These are phyloP conservation scores for Crotalus horridus DNA, from an alignment of 2,113 vertebrate genomes.

Conservation along the genomic window DNA sequence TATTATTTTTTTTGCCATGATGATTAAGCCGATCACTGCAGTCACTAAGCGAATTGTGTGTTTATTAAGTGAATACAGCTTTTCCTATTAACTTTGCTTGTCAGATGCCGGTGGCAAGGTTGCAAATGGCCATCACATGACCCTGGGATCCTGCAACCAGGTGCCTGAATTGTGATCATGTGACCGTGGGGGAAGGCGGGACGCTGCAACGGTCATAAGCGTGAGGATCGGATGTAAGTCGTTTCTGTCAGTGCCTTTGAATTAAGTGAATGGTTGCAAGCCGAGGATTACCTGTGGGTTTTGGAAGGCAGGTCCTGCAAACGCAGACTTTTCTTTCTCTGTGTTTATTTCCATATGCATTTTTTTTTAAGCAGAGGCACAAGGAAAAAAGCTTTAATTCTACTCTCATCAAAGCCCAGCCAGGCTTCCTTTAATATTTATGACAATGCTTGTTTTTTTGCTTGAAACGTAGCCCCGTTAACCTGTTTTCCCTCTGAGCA, in stretches of 20 bases:
- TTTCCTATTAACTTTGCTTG: neutral
- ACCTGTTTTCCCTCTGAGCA: neutral
- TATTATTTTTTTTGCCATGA: neutral
- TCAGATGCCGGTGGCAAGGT: neutral
- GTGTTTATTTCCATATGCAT: neutral
- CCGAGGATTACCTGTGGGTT: neutral
- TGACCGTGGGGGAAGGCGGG: fast-evolving
- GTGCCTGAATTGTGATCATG: neutral
- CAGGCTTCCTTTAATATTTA: neutral
- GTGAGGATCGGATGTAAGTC: neutral
- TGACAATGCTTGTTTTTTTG: neutral
- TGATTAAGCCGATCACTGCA: neutral
- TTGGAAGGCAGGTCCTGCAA: neutral
- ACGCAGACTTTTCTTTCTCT: neutral
- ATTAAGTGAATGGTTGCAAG: no score
- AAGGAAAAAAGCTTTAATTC: neutral
- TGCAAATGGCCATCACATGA: neutral
- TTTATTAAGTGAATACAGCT: neutral
- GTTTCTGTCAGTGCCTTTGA: no score
- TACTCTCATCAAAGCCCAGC: neutral
- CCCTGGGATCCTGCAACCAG: neutral
- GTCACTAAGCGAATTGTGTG: neutral
- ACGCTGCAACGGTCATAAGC: neutral
- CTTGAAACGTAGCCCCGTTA: neutral
- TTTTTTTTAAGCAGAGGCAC: neutral